Percentiles rank a stretch among this genome's conserved stretches.
phyloP scores from a whole-genome alignment of 2,888 invertebrate genomes.

The Brachycybe producta region DNA sequence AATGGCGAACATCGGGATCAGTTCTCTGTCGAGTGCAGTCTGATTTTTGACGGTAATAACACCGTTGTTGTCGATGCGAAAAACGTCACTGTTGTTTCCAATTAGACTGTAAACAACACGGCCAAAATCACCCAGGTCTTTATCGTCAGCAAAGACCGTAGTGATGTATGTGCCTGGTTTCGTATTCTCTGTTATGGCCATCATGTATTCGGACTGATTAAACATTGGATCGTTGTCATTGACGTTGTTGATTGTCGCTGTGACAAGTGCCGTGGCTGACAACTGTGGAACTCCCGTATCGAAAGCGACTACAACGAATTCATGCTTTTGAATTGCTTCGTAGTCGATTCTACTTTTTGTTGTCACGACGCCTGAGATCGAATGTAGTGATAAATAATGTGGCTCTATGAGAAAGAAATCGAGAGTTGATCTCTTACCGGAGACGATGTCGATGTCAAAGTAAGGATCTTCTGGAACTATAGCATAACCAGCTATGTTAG shows the following conservation, averaged over 20 bases:
- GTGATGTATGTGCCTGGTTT: constrained; percentile 56
- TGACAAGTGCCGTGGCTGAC: constrained; percentile 60
- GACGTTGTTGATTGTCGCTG: constrained; percentile 62
- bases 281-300: constrained; percentile 78
- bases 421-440: constrained; percentile 45
- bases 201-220: constrained; percentile 48
- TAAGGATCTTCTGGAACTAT: constrained; percentile 54
- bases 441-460: constrained; percentile 65
- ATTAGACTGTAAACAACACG: constrained; percentile 61
- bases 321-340: constrained; percentile 58
- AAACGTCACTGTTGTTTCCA: constrained; percentile 55
- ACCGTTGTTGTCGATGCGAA: constrained; percentile 49
- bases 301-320: constrained; percentile 65
- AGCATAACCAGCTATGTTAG: constrained; percentile 61
- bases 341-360: constrained; percentile 68
- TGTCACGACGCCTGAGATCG: constrained; percentile 63
- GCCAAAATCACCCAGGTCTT: constrained; percentile 65
- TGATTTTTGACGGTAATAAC: constrained; percentile 59
- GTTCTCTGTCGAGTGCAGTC: constrained; percentile 64
- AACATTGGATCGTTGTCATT: constrained; percentile 81
- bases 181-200: constrained; percentile 61
- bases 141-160: constrained; percentile 60
- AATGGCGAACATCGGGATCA: constrained; percentile 52
- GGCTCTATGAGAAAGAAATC: no score
- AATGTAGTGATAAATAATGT: no score